phyloP scores from a whole-genome alignment of 2,888 invertebrate genomes.

The Steinernema carpocapsae region DNA sequence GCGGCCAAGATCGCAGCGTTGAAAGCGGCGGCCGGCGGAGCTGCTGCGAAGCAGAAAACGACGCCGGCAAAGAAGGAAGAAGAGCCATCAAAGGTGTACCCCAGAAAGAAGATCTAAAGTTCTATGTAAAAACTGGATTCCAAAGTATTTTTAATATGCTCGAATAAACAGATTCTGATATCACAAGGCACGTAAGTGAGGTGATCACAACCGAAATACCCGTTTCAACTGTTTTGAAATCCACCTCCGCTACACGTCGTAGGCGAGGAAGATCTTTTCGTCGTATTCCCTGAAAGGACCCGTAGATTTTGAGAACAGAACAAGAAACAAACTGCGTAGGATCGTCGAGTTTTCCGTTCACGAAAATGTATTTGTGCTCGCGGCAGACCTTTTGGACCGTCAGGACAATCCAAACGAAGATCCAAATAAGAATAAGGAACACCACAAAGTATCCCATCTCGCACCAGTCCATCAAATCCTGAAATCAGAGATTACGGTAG shows the following conservation, averaged over 20 bases:
- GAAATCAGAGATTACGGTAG: too few relatives aligned
- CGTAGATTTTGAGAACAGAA: background rate
- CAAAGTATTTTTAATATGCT: slow-evolving; percentile 16
- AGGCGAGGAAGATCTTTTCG: slow-evolving; percentile 20
- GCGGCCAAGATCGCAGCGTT: background rate
- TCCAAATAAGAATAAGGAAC: slow-evolving; percentile 8
- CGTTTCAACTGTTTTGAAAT: background rate
- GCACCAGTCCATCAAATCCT: slow-evolving; percentile 21
- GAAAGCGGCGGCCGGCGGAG: background rate
- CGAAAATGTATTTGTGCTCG: slow-evolving; percentile 29
- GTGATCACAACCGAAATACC: slow-evolving; percentile 9
- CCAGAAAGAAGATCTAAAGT: slow-evolving; percentile 25
- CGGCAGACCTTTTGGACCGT: slow-evolving; percentile 18
- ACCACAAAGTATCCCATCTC: slow-evolving; percentile 29
- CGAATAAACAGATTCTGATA: background rate
- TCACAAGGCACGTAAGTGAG: slow-evolving; percentile 4
- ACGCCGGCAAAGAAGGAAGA: slow-evolving; percentile 5
- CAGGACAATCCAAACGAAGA: slow-evolving; percentile 22
- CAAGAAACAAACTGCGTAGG: background rate
- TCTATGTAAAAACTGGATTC: slow-evolving; percentile 26
- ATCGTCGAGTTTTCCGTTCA: slow-evolving; percentile 26
- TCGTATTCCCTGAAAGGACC: slow-evolving; percentile 21
- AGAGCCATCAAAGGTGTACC: background rate
- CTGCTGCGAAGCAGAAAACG: slow-evolving; percentile 13
- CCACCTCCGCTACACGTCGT: background rate